Evolutionary conservation across 2,113 vertebrate genomes (phyloP), one percentile per base, ranked within the genome.

Genomic region (rabbit (Oryctolagus cuniculus)): DNA sequence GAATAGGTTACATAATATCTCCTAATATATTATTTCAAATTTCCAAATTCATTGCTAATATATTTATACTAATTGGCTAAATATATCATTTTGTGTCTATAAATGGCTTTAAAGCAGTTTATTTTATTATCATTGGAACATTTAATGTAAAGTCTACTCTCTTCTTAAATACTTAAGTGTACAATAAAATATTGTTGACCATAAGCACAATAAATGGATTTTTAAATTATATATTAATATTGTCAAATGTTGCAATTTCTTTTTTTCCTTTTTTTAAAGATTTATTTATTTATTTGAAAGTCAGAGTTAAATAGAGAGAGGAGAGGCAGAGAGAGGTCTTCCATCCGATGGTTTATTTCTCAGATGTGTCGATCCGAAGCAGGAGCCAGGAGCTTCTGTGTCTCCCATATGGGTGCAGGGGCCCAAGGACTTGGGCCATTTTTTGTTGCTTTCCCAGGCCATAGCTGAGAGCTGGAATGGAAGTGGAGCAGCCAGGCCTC

Each of bases 221-320:
- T 36, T 73, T 34, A 86, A 89, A 90, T 79, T 17, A 44, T 49
- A 77, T 25, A 44, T 22, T 36, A 81, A 44, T 31, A 53, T 21
- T 90, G 95, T 38, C 12, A 75, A 82, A 86, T 86, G 25, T 34
- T 75, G 38, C 2, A 44, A 25, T 89, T 85, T 67, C 17, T 89
- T 86, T 86, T 93, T 5, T 44, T 44, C 44, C 44, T 44, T 44
- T 44, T 44, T 44, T 44, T 44, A 44, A 44, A 44, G 44, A 44
- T 44, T 44, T 44, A 44, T 44, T 44, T 44, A 44, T 44, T 44
- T 44, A 44, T 44, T 44, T 44, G 44, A 44, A 44, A 44, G 44
- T 44, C 44, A 44, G 44, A 44, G 44, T 44, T 44, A 44, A 44
- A 44, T 44, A 44, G 44, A 44, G 6, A 44, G 44, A 44, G 44